Evolutionary conservation across 2,888 invertebrate species (phyloP).

Genomic region (Drosophila cracens): DNA sequence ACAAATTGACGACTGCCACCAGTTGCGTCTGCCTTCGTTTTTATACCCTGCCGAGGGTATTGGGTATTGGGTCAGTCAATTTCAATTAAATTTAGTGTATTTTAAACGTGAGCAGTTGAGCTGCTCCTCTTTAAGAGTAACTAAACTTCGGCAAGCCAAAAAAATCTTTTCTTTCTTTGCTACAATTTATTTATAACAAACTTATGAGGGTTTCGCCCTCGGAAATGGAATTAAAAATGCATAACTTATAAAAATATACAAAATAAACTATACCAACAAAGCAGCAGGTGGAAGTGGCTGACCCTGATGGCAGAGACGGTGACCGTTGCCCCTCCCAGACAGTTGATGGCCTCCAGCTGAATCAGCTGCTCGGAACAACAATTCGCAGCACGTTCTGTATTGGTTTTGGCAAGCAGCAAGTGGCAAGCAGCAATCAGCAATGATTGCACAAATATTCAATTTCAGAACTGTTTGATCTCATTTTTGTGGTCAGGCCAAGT

Average conservation of each 20-base stretch:
- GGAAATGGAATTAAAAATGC: conserved; percentile 46
- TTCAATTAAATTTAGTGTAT: neutral
- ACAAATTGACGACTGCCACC: conserved; percentile 71
- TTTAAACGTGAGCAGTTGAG: neutral
- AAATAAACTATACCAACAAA: conserved; percentile 9
- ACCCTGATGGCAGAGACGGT: conserved; percentile 35
- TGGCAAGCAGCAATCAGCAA: conserved; percentile 8
- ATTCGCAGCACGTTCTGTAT: conserved; percentile 30
- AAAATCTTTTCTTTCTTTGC: neutral
- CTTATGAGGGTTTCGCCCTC: conserved; percentile 21
- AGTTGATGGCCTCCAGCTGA: conserved; percentile 33
- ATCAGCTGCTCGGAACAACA: conserved; percentile 20
- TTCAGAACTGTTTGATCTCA: conserved; percentile 14
- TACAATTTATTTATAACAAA: conserved; percentile 30
- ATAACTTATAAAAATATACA: conserved; percentile 13
- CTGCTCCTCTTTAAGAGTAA: neutral
- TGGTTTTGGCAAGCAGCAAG: conserved; percentile 13
- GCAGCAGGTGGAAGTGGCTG: conserved; percentile 52
- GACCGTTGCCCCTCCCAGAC: conserved; percentile 17
- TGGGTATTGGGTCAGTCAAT: neutral
- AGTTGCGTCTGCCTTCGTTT: conserved; percentile 52
- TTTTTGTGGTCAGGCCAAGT: neutral
- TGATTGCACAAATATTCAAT: neutral
- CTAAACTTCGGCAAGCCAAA: neutral
- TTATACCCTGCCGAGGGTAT: neutral